Percentiles rank a stretch among this genome's conserved stretches.
phyloP scores from a whole-genome alignment of 2,797 vertebrate genomes.

The Anguilla pacifica region DNA sequence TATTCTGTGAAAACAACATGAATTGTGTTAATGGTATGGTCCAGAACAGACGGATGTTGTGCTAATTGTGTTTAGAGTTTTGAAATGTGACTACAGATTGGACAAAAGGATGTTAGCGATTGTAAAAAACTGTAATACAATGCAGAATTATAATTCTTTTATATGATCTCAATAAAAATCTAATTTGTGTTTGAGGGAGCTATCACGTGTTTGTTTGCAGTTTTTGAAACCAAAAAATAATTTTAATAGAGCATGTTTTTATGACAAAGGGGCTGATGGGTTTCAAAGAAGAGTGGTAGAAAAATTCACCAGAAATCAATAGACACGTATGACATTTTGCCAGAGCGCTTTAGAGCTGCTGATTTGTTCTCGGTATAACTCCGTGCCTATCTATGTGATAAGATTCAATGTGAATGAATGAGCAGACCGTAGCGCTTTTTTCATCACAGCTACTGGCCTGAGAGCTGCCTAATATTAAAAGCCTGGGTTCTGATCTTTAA shows the following conservation, averaged over 20 bases:
- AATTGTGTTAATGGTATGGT: too few species aligned
- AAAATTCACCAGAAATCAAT: slow-evolving; percentile 29
- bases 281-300: not conserved
- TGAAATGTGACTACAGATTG: too few species aligned
- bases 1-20: too few species aligned
- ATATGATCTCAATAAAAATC: not conserved
- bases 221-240: not conserved
- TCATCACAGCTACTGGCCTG: not conserved
- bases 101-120: too few species aligned
- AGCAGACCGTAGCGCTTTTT: not conserved
- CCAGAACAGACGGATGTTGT: too few species aligned
- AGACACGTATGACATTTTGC: slow-evolving; percentile 5
- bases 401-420: slow-evolving; percentile 27
- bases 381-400: slow-evolving; percentile 19
- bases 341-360: slow-evolving; percentile 18
- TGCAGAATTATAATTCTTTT: not conserved
- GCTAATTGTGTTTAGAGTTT: too few species aligned
- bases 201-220: not conserved
- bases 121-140: not conserved
- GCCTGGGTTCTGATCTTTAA: slow-evolving; percentile 29
- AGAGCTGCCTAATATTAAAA: slow-evolving; percentile 10
- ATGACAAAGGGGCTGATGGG: slow-evolving; percentile 14
- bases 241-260: not conserved
- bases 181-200: not conserved
- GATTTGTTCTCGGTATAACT: slow-evolving; percentile 28